Base-by-base conservation (phyloP, 2,113 vertebrate species). In the Eubucco bourcierii region DNA sequence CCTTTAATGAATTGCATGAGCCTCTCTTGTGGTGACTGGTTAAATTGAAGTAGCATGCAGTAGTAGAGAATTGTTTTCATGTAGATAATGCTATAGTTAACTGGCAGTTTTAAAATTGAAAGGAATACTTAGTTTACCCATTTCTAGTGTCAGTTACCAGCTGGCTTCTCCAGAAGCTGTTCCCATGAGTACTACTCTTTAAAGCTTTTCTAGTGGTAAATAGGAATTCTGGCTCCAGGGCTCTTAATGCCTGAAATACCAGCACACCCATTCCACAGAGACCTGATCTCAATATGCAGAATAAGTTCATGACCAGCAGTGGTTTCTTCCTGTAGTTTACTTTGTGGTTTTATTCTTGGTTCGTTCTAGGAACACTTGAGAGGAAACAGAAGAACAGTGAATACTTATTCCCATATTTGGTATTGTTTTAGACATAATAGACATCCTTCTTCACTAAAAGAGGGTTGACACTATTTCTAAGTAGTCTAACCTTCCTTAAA, bases 191-290 rank as follows among this genome's bases (percentile, higher is more conserved):
- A 39, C 75, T 96, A 10, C 78, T 95, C 88, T 90, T 95, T 70
- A 95, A 86, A 91, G 86, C 73, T 91, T 91, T 81, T 87, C 46
- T 84, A 80, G 85, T 95, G 93, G 90, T 95, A 94, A 96, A 95
- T 93, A 96, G 79, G 94, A 96, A 96, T 97, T 92, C 91, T 94
- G 31, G 20, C 96, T 95, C 80, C 85, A 89, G 84, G 50, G 73
- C 88, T 94, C 89, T 92, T 94, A 91, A 82, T 97, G 94, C 94
- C 83, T 97, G 94, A 97, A 97, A 97, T 97, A 94, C 94, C 94
- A 96, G 91, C 90, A 97, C 96, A 24, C 97, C 97, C 96, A 94
- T 83, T 97, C 97, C 90, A 56, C 50, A 88, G 96, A 96, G 96
- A 95, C 75, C 71, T 93, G 94, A 93, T 94, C 93, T 97, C 95